Evolutionary conservation across 1,140 invertebrate species (phyloP), one percentile per base, ranked within the genome.

Genomic region (Drosophila leontia): DNA sequence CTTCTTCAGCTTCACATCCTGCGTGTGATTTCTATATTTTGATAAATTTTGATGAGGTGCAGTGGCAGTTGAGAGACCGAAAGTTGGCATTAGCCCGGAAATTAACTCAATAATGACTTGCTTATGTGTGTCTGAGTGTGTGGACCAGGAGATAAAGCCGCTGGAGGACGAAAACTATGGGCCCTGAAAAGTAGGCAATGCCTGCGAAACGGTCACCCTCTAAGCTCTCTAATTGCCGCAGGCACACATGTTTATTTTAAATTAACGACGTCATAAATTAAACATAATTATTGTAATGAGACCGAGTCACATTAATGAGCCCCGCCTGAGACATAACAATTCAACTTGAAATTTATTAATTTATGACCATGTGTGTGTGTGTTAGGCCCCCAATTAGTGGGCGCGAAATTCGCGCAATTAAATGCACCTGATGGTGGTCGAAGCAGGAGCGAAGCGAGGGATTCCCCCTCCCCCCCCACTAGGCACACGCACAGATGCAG

Each of bases 381-480:
- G 45, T 47, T 23, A 23, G 23, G 23, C 23, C 23, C 23, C 23
- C 23, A 23, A 23, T 23, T 23, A 23, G 23, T 26, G 58, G 45
- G 78, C 77, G 80, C 80, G 84, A 82, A 84, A 88, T 75, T 80
- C 87, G 88, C 87, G 87, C 88, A 84, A 91, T 91, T 91, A 91
- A 91, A 91, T 78, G 87, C 87, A 91, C 88, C 87, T 91, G 87
- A 91, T 87, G 87, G 87, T 83, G 91, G 87, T 81, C 78, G 79
- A 50, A 45, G 26, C 26, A 26, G 44, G 37, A 45, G 26, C 15
- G 34, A 47, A 42, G 26, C n/a, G 29, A 19, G 57, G 51, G 32
- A 35, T 7, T 15, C 17, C 71, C 29, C 26, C 26, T 26, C 23
- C 23, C 19, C 19, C 23, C 23, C 23, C 26, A 6, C 26, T 29